These are phyloP conservation scores for Brachionus plicatilis DNA, from an alignment of 1,140 invertebrate species.

Conservation along the genomic window DNA sequence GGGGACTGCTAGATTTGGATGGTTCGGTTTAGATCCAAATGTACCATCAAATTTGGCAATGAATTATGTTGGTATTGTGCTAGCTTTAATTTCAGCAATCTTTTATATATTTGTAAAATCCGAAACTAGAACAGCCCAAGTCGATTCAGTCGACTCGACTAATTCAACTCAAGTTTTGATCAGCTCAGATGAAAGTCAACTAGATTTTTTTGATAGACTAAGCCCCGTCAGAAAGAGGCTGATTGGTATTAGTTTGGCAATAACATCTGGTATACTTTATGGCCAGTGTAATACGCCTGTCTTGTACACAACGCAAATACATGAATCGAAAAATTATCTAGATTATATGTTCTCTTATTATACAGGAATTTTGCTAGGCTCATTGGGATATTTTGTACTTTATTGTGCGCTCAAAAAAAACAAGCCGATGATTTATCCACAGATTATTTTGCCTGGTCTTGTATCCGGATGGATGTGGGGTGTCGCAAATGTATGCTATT, in stretches of 20 bases:
- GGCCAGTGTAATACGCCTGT: slow-evolving; percentile 42
- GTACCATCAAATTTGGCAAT: neutral
- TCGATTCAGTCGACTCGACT: neutral
- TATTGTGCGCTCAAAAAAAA: slow-evolving; percentile 52
- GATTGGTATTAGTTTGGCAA: slow-evolving; percentile 37
- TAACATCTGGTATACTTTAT: slow-evolving; percentile 42
- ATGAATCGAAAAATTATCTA: slow-evolving; percentile 45
- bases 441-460: slow-evolving; percentile 54
- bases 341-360: slow-evolving; percentile 58
- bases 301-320: slow-evolving; percentile 42
- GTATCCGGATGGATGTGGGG: slow-evolving; percentile 56
- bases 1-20: slow-evolving; percentile 42
- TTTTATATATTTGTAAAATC: slow-evolving; percentile 38
- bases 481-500: slow-evolving; percentile 54
- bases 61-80: slow-evolving; percentile 3
- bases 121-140: neutral
- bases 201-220: neutral
- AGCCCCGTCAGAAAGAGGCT: neutral
- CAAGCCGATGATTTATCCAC: slow-evolving; percentile 52
- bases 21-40: neutral
- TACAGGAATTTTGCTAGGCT: slow-evolving; percentile 54
- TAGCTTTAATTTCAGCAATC: slow-evolving; percentile 4
- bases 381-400: slow-evolving; percentile 53
- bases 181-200: neutral
- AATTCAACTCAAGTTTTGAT: neutral